Evolutionary conservation across 2,113 vertebrate species (phyloP).

Genomic region (Sclerurus mexicanus): DNA sequence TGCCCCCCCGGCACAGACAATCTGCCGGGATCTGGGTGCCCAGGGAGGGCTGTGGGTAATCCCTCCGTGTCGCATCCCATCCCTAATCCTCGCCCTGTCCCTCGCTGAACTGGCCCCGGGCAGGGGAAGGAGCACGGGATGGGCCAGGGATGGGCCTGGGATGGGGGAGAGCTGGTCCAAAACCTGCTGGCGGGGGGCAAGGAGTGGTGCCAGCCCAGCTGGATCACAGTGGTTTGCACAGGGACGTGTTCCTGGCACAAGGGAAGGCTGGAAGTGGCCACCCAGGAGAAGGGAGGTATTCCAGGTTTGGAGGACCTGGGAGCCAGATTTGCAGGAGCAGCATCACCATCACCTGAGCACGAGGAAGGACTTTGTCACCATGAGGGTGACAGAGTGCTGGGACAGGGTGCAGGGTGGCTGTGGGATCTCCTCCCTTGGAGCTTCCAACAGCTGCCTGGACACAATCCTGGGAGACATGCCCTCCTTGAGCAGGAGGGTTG

Average conservation of each 20-base stretch:
- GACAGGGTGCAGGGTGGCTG: background rate
- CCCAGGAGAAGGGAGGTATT: fast-evolving
- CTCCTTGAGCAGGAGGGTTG: background rate
- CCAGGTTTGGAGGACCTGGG: background rate
- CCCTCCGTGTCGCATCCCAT: background rate
- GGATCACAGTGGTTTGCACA: background rate
- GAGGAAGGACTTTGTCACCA: background rate
- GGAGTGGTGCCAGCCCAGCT: fast-evolving
- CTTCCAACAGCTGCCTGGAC: background rate
- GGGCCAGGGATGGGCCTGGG: background rate
- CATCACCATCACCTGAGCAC: background rate
- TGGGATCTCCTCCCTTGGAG: background rate
- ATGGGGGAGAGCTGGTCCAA: too few relatives aligned
- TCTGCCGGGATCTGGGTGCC: background rate
- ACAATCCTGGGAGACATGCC: background rate
- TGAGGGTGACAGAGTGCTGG: background rate
- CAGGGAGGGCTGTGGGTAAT: background rate
- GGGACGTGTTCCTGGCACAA: background rate
- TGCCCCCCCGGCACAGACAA: background rate
- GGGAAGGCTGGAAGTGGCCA: background rate
- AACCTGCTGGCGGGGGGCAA: fast-evolving
- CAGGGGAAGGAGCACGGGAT: fast-evolving
- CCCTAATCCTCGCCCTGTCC: conserved; percentile 6
- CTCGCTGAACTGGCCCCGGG: background rate
- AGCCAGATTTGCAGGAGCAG: background rate